phyloP scores from a whole-genome alignment of 2,888 invertebrate species.

The Plusia festucae region DNA sequence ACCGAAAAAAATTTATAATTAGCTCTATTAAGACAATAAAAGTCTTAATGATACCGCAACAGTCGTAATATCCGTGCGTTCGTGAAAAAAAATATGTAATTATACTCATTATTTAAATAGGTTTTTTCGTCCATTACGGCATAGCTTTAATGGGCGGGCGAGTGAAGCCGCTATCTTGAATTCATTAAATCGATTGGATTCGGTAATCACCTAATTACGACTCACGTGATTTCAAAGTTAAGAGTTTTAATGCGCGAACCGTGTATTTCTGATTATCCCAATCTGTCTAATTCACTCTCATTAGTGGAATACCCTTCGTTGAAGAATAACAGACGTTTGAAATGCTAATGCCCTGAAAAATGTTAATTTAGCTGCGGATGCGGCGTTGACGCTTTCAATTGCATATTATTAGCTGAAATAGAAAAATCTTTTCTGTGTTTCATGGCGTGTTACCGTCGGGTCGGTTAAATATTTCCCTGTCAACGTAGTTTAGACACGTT shows the following conservation, averaged over 20 bases:
- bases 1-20: constrained; percentile 89
- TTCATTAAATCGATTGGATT: constrained; percentile 89
- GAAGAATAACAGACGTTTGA: constrained; percentile 60
- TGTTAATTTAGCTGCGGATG: constrained; percentile 54
- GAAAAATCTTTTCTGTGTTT: constrained; percentile 50
- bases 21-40: constrained; percentile 89
- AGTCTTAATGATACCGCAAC: constrained; percentile 89
- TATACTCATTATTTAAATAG: constrained; percentile 89
- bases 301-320: constrained; percentile 72
- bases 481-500: constrained; percentile 41
- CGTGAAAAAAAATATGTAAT: constrained; percentile 88
- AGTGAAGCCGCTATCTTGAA: constrained; percentile 84
- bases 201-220: constrained; percentile 89
- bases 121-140: constrained; percentile 86
- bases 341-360: constrained; percentile 64
- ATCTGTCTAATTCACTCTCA: constrained; percentile 81
- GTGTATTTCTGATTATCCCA: constrained; percentile 85
- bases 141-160: constrained; percentile 84
- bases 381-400: constrained; percentile 56
- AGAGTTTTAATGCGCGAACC: constrained; percentile 88
- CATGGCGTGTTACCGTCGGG: constrained; percentile 30
- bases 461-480: constrained; percentile 38
- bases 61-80: constrained; percentile 86
- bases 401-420: constrained; percentile 63
- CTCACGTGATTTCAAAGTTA: constrained; percentile 83